Conservation (phyloP, 2,888 invertebrate genomes). For the Yponomeuta malinellus region DNA sequence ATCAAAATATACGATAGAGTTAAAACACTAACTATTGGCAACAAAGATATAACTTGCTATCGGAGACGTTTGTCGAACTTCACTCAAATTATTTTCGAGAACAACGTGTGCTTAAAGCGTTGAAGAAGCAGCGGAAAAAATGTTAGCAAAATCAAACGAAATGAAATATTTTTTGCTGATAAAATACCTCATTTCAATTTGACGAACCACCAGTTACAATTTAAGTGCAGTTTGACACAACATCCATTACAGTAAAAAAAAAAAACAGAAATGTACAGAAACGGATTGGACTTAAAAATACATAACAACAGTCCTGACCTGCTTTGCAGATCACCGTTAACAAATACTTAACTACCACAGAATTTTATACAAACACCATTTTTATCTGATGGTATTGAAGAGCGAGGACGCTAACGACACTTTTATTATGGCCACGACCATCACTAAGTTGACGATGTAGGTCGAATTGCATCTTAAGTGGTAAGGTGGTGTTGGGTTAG, state of each 20-base stretch:
- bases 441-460: slow-evolving; percentile 73
- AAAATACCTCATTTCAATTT: slow-evolving; percentile 36
- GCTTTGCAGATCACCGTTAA: slow-evolving; percentile 72
- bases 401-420: slow-evolving; percentile 69
- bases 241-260: slow-evolving; percentile 36
- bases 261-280: slow-evolving; percentile 34
- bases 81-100: slow-evolving; percentile 53
- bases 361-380: slow-evolving; percentile 37
- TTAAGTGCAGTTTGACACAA: slow-evolving; percentile 75
- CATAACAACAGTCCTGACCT: slow-evolving; percentile 69
- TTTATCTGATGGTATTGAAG: slow-evolving; percentile 74
- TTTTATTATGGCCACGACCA: slow-evolving; percentile 72
- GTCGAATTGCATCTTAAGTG: slow-evolving; percentile 76
- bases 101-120: slow-evolving; percentile 37
- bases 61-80: slow-evolving; percentile 69
- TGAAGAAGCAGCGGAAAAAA: slow-evolving; percentile 33
- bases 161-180: slow-evolving; percentile 23
- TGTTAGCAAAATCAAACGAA: slow-evolving; percentile 45
- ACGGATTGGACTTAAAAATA: slow-evolving; percentile 69
- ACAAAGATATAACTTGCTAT: not conserved
- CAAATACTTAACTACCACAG: slow-evolving; percentile 60
- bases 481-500: slow-evolving; percentile 67
- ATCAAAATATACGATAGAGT: slow-evolving; percentile 6
- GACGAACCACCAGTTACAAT: slow-evolving; percentile 66
- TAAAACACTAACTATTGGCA: slow-evolving; percentile 1